These are phyloP conservation scores for Lasioglossum calceatum DNA, from an alignment of 2,888 invertebrate genomes.

Conservation along the genomic window DNA sequence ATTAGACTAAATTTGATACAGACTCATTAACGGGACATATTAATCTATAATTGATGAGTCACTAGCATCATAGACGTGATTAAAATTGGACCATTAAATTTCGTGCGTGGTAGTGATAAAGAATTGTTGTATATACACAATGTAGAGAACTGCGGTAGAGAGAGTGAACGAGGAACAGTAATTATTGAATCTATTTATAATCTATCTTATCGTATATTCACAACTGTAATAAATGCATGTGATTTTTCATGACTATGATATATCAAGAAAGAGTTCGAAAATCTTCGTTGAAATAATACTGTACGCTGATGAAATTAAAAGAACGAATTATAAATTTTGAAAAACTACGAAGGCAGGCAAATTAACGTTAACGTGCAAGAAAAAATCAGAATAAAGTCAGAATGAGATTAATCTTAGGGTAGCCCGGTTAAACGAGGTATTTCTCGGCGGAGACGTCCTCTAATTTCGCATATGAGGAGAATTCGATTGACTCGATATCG, in stretches of 20 bases:
- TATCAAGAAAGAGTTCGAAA: neutral
- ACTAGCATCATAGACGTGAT: neutral
- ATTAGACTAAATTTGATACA: neutral
- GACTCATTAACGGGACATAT: neutral
- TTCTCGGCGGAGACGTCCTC: neutral
- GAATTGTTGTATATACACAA: neutral
- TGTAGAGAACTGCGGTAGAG: neutral
- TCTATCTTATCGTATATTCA: neutral
- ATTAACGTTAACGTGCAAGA: neutral
- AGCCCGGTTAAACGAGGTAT: neutral
- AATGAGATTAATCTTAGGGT: neutral
- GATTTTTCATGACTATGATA: neutral
- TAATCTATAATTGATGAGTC: constrained; percentile 7
- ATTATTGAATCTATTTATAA: neutral
- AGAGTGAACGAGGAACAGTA: neutral
- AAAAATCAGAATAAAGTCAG: neutral
- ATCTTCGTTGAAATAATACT: neutral
- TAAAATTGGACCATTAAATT: constrained; percentile 5
- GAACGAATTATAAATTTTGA: neutral
- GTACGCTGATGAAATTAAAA: neutral
- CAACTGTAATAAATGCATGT: neutral
- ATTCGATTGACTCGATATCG: constrained; percentile 20
- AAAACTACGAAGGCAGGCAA: neutral
- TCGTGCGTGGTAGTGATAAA: neutral
- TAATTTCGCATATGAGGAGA: neutral